Percentiles rank a stretch among this genome's conserved stretches.
Evolutionary conservation across 2,888 invertebrate genomes (phyloP).

Genomic region (Dermolepida albohirtum): DNA sequence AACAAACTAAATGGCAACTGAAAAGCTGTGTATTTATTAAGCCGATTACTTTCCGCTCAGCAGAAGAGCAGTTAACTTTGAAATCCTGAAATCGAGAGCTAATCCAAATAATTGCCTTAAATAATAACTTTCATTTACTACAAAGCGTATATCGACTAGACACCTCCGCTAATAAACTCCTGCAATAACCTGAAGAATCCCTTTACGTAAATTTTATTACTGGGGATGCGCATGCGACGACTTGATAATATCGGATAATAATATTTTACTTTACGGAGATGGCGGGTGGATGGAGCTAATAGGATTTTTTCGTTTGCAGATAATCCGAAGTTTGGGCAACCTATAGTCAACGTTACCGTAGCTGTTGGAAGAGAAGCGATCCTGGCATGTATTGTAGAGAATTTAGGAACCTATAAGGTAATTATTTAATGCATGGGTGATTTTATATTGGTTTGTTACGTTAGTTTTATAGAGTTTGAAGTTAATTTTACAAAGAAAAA

Average conservation of each 20-base stretch:
- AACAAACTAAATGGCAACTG: not conserved
- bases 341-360: conserved; percentile 85
- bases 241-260: not conserved
- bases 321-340: conserved; percentile 84
- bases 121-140: conserved; percentile 43
- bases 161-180: not conserved
- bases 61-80: conserved; percentile 10
- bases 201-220: conserved; percentile 17
- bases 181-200: conserved; percentile 1
- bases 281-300: conserved; percentile 10
- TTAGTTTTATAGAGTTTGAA: too few relatives aligned
- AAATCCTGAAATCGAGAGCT: conserved; percentile 54
- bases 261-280: conserved; percentile 7
- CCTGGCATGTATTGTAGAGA: conserved; percentile 84
- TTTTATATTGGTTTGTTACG: too few relatives aligned
- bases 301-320: conserved; percentile 64
- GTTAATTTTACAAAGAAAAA: too few relatives aligned
- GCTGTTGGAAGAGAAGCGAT: conserved; percentile 87
- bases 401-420: conserved; percentile 87
- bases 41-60: conserved; percentile 52
- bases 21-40: conserved; percentile 56
- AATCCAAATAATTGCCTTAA: conserved; percentile 58
- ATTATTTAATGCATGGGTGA: conserved; percentile 46
- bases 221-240: not conserved
- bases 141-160: not conserved